A percentile compares a stretch with the other conserved stretches of the same genome.
Conservation (phyloP, 1,140 invertebrate species). For the Pteromalus puparum region DNA sequence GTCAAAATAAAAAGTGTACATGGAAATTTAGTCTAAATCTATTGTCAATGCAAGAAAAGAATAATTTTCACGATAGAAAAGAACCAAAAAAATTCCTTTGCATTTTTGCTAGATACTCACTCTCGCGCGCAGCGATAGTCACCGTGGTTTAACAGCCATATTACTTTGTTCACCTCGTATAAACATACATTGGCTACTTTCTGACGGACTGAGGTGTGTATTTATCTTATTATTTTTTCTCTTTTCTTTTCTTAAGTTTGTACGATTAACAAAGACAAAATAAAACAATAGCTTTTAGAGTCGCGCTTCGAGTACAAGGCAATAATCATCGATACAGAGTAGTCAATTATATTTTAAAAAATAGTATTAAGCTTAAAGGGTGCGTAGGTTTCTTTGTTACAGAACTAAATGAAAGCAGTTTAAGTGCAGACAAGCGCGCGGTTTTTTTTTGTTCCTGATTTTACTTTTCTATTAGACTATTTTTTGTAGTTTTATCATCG, state of each 20-base stretch:
- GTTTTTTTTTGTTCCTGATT: constrained; percentile 32
- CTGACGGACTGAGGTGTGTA: not conserved
- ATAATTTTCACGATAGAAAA: not conserved
- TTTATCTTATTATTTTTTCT: constrained; percentile 17
- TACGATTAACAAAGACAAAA: constrained; percentile 26
- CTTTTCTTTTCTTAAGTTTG: constrained; percentile 10
- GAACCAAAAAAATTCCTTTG: not conserved
- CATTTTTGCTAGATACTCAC: not conserved
- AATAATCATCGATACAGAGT: constrained; percentile 29
- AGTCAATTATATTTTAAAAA: constrained; percentile 11
- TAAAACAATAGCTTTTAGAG: constrained; percentile 19
- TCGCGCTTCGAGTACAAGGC: constrained; percentile 26
- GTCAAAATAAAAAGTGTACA: no score
- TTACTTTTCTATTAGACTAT: constrained; percentile 11
- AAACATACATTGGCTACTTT: not conserved
- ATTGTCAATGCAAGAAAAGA: not conserved
- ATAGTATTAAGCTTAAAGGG: constrained; percentile 26
- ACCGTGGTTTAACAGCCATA: constrained; percentile 60
- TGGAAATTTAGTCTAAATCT: not conserved
- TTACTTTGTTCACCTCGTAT: constrained; percentile 51
- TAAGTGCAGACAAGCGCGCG: not conserved
- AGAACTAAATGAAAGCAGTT: constrained; percentile 1
- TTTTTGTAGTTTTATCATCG: constrained; percentile 10
- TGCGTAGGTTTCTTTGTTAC: constrained; percentile 10
- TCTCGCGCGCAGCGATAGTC: constrained; percentile 50